A percentile compares a stretch with the other conserved stretches of the same genome.
Conservation (phyloP, 2,888 invertebrate species). For the Sarcophaga subvicina region DNA sequence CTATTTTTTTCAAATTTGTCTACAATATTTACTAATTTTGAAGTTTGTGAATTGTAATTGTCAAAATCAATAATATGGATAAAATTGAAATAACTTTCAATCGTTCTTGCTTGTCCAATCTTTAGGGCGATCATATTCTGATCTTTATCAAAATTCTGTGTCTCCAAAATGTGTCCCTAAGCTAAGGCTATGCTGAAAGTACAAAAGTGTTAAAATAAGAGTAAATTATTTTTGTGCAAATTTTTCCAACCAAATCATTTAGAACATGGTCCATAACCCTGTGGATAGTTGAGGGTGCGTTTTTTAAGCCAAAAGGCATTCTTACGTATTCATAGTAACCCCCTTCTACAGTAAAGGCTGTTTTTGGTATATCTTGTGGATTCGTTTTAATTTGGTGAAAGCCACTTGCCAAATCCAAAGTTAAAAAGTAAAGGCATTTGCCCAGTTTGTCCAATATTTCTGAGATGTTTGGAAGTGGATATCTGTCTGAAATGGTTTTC, state of each 20-base stretch:
- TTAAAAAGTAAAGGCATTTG: not conserved
- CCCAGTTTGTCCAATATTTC: slow-evolving; percentile 27
- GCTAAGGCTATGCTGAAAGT: slow-evolving; percentile 9
- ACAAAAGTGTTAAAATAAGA: not conserved
- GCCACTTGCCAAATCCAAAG: slow-evolving; percentile 15
- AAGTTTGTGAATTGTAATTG: slow-evolving; percentile 18
- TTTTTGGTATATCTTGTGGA: too few species aligned
- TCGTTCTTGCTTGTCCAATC: slow-evolving; percentile 5
- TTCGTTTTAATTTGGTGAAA: slow-evolving; percentile 24
- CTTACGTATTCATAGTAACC: too few species aligned
- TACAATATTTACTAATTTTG: slow-evolving; percentile 8
- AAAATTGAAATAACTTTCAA: too few species aligned
- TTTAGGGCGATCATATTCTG: slow-evolving; percentile 9
- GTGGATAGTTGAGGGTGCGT: too few species aligned
- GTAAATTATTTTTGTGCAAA: too few species aligned
- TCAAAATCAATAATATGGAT: not conserved
- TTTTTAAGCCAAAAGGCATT: too few species aligned
- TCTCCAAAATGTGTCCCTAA: slow-evolving; percentile 7
- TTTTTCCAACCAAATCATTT: not conserved
- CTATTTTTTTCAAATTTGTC: slow-evolving; percentile 4
- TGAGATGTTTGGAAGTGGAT: slow-evolving; percentile 9
- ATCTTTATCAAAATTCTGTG: slow-evolving; percentile 1
- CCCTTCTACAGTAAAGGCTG: too few species aligned
- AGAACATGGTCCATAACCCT: slow-evolving; percentile 11
- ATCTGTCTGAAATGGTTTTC: not conserved